phyloP scores from a whole-genome alignment of 2,888 invertebrate genomes.

The Sylvicola fuscatus region DNA sequence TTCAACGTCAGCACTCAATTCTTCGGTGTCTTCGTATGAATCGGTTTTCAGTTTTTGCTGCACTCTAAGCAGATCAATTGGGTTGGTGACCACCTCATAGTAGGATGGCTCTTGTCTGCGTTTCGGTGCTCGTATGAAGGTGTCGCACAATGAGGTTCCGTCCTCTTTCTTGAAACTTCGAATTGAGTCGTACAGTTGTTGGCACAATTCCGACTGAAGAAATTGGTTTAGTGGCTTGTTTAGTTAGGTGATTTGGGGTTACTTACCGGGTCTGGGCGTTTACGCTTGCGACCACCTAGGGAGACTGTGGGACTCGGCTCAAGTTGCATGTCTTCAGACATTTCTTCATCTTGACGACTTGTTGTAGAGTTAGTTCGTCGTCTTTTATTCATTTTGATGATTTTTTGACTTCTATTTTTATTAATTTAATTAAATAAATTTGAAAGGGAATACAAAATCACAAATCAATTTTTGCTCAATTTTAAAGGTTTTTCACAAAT shows the following conservation, averaged over 20 bases:
- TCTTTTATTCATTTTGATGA: constrained; percentile 64
- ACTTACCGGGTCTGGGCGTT: constrained; percentile 52
- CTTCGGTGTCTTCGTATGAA: constrained; percentile 86
- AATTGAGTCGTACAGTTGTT: constrained; percentile 82
- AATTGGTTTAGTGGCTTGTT: constrained; percentile 2
- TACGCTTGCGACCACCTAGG: constrained; percentile 35
- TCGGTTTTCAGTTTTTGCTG: constrained; percentile 95
- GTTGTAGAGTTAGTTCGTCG: constrained; percentile 59
- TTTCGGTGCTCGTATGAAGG: constrained; percentile 88
- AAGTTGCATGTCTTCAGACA: constrained; percentile 40
- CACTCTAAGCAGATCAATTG: constrained; percentile 81
- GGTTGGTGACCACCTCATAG: constrained; percentile 80
- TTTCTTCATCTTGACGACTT: constrained; percentile 49
- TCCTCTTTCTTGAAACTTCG: constrained; percentile 83
- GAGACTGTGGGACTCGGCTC: constrained; percentile 22
- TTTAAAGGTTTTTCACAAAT: too few relatives aligned
- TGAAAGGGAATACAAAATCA: too few relatives aligned
- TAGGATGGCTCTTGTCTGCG: constrained; percentile 79
- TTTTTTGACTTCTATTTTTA: too few relatives aligned
- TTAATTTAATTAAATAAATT: too few relatives aligned
- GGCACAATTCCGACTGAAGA: constrained; percentile 59
- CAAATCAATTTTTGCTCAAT: too few relatives aligned
- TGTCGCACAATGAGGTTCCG: constrained; percentile 75
- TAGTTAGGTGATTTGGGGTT: background rate
- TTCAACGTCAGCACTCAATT: constrained; percentile 75